Percentiles rank a stretch among this genome's conserved stretches.
phyloP scores from a whole-genome alignment of 2,888 invertebrate species.

The Slavum lentiscoides region DNA sequence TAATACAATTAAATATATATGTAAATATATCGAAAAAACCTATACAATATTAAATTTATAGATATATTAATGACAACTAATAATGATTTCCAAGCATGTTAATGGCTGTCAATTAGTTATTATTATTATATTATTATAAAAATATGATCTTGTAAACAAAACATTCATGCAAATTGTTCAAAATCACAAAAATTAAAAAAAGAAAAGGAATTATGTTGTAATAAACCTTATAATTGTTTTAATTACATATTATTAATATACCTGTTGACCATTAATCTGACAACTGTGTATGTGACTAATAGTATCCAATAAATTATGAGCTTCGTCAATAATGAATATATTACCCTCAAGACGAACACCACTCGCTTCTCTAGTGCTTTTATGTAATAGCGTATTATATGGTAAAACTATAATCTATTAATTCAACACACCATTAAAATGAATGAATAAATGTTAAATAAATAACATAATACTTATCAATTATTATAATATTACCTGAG shows the following conservation, averaged over 20 bases:
- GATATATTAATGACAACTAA: too few species aligned
- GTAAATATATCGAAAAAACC: background rate
- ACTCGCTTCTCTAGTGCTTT: constrained; percentile 73
- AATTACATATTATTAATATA: constrained; percentile 55
- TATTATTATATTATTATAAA: too few species aligned
- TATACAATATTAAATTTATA: too few species aligned
- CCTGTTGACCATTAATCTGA: constrained; percentile 70
- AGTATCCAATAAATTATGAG: constrained; percentile 92
- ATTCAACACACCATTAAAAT: background rate
- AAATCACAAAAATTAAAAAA: too few species aligned
- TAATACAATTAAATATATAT: background rate
- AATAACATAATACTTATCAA: background rate
- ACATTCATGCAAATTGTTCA: background rate
- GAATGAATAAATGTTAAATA: constrained; percentile 10
- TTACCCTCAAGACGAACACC: constrained; percentile 74
- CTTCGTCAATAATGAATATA: constrained; percentile 90
- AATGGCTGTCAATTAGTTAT: too few species aligned
- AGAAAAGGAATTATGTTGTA: too few species aligned
- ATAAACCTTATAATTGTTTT: too few species aligned
- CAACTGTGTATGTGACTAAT: constrained; percentile 83
- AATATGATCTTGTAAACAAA: too few species aligned
- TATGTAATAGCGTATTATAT: constrained; percentile 80
- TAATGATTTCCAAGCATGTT: too few species aligned
- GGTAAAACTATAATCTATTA: constrained; percentile 70
- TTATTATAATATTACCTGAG: constrained; percentile 65